A percentile compares a stretch with the other conserved stretches of the same genome.
phyloP scores from a whole-genome alignment of 2,113 vertebrate species.

The Mesocricetus auratus region DNA sequence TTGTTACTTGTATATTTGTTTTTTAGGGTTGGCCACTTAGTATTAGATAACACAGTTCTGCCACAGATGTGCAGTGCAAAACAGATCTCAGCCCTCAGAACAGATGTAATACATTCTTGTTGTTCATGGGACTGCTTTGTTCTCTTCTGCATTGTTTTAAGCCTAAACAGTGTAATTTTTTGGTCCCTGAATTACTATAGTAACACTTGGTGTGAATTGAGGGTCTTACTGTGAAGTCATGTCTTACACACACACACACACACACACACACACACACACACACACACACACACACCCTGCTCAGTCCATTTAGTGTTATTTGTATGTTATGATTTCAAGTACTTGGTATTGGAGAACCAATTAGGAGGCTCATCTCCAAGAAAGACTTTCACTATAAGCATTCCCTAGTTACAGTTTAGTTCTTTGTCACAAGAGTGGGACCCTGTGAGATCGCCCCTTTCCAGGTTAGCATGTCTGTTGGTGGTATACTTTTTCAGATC shows the following conservation, averaged over 20 bases:
- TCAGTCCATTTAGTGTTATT: background rate
- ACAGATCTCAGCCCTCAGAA: constrained; percentile 35
- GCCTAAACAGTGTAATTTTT: constrained; percentile 28
- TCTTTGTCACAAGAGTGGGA: background rate
- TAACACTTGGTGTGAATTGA: constrained; percentile 27
- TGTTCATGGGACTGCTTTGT: background rate
- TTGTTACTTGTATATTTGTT: background rate
- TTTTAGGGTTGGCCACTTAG: background rate
- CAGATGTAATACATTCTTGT: background rate
- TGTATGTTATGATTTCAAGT: background rate
- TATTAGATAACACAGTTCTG: background rate
- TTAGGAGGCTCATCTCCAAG: background rate
- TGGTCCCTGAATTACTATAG: constrained; percentile 6
- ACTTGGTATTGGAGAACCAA: background rate
- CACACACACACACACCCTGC: background rate
- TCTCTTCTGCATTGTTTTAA: constrained; percentile 42
- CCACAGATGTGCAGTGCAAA: background rate
- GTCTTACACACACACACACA: background rate
- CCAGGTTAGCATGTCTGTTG: background rate
- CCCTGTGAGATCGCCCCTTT: background rate
- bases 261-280: background rate
- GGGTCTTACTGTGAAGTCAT: constrained; percentile 16
- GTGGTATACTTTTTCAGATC: background rate
- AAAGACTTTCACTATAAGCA: background rate
- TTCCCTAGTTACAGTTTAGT: background rate